Evolutionary conservation across 2,113 vertebrate genomes (phyloP), one percentile per base, ranked within the genome.

Genomic region (Brachionichthys hirsutus): DNA sequence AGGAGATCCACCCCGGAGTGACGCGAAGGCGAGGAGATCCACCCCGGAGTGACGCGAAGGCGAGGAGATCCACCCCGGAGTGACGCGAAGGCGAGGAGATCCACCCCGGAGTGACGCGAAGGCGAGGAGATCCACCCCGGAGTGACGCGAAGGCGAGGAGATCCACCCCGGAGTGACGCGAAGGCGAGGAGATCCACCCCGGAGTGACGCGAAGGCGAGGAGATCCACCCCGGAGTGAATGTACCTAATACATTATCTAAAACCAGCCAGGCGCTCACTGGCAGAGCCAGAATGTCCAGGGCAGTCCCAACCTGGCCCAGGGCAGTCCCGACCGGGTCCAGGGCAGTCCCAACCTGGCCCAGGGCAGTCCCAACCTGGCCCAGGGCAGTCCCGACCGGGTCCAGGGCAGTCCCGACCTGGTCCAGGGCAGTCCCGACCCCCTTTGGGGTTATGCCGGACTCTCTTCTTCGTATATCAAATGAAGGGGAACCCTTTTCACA

Each of bases 211-310:
- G 70, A 60, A 60, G 16, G 69, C 69, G 51, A 57, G 46, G 47
- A 55, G 77, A 13, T 53, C 50, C 59, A 24, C n/a, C n/a, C n/a
- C n/a, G n/a, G n/a, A n/a, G n/a, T n/a, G 45, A 30, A n/a, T n/a
- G n/a, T n/a, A n/a, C 8, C 78, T 83, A 78, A 83, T 78, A 80
- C 65, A 70, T 47, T 43, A 66, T 73, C 79, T 83, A 82, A 84
- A 86, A 82, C 56, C 6, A 69, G 62, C 52, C 65, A 42, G 72
- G 63, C 77, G 71, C 77, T 64, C n/a, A n/a, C 74, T 38, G 76
- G 65, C 67, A 73, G 47, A 40, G 72, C 55, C 50, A 60, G 53
- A 57, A 58, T 55, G 60, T 77, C 77, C 62, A 67, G 63, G n/a
- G n/a, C n/a, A 24, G 52, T 30, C 15, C 30, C 64, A 40, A 42